Evolutionary conservation across 2,888 invertebrate species (phyloP).

Genomic region (Eupithecia tripunctaria): DNA sequence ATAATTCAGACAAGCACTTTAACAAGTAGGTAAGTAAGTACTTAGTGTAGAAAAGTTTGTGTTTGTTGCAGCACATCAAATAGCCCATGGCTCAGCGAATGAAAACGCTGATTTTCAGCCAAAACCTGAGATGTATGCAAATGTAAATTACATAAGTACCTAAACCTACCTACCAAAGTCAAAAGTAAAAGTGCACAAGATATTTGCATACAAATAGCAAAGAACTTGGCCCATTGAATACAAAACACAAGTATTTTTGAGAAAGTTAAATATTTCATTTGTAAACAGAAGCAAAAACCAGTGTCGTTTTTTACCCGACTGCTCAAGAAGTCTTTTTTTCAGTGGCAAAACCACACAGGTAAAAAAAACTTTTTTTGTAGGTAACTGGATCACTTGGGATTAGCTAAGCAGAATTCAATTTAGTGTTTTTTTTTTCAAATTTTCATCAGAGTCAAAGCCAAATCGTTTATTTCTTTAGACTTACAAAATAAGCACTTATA

Average conservation of each 20-base stretch:
- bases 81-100: too few species aligned
- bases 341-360: not conserved
- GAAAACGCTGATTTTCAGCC: too few species aligned
- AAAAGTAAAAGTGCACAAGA: constrained; percentile 12
- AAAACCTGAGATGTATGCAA: too few species aligned
- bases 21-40: too few species aligned
- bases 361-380: not conserved
- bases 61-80: too few species aligned
- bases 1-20: too few species aligned
- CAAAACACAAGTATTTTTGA: not conserved
- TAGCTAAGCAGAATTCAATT: not conserved
- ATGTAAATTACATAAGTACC: not conserved
- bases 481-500: too few species aligned
- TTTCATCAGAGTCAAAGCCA: not conserved
- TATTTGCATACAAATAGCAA: constrained; percentile 10
- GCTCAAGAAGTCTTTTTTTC: not conserved
- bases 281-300: not conserved
- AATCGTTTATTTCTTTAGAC: not conserved
- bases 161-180: not conserved
- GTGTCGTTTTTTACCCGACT: not conserved
- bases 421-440: not conserved
- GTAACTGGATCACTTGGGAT: not conserved
- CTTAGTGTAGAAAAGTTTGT: too few species aligned
- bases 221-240: not conserved
- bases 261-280: constrained; percentile 11